Conservation (phyloP, 2,113 vertebrate species). For the Lepidothrix coronata region DNA sequence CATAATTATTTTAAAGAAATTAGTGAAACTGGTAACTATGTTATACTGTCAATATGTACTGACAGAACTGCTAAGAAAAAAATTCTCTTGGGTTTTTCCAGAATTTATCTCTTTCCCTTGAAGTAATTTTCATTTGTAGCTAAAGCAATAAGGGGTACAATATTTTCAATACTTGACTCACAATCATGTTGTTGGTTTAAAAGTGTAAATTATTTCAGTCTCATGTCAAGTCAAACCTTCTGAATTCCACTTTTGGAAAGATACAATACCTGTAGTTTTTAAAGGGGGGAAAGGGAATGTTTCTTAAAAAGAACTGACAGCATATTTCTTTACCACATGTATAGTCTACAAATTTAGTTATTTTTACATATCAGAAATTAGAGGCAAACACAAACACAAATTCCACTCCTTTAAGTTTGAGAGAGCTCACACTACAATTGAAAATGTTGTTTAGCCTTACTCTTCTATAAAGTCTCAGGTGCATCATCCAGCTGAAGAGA, state of each 20-base stretch:
- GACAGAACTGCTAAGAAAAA: background rate
- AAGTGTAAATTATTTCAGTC: background rate
- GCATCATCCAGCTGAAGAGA: background rate
- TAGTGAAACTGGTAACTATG: background rate
- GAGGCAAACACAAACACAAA: background rate
- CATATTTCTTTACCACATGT: background rate
- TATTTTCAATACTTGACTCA: background rate
- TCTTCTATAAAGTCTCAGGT: background rate
- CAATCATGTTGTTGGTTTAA: background rate
- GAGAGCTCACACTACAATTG: background rate
- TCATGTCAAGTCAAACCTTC: background rate
- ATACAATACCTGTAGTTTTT: background rate
- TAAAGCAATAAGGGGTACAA: background rate
- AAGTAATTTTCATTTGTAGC: background rate
- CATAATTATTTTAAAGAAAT: background rate
- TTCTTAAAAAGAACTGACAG: background rate
- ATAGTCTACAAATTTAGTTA: background rate
- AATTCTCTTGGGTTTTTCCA: background rate
- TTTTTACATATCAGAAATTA: background rate
- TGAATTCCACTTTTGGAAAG: background rate
- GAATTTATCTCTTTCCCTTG: background rate
- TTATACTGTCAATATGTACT: background rate
- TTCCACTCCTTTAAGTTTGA: background rate
- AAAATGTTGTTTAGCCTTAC: background rate
- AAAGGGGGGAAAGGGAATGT: accelerated